Base-by-base conservation (phyloP, 1,140 invertebrate genomes). In the Atta cephalotes region DNA sequence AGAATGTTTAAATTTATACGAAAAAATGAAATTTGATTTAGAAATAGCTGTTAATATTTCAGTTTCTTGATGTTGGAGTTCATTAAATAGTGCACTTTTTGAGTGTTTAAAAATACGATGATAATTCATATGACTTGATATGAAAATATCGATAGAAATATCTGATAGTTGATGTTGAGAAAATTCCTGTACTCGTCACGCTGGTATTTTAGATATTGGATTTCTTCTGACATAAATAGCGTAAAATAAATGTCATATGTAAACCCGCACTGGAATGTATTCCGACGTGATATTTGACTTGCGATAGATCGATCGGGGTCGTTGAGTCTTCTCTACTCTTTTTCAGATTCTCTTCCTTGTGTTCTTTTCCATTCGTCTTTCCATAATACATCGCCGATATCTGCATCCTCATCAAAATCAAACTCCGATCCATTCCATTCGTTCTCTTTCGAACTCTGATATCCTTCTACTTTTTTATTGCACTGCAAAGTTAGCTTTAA, bases 401-500 rank as follows among this genome's bases (percentile, higher is more conserved):
- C 88, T 53, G 88, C 77, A 66, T 87, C 72, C 31, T 45, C 72
- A 45, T n/a, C 60, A 56, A 87, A 56, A 84, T 84, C 85, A 68
- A 87, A 79, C 86, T 87, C 68, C 62, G 21, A 56, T 74, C 53
- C 53, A 49, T 68, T 51, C 12, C 9, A 35, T 56, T 62, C n/a
- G 35, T 51, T 62, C 60, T 84, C 63, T 79, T 80, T 51, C 62
- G 70, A 25, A n/a, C 72, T 62, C 71, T 77, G 51, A 51, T 90
- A 77, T 39, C 25, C 18, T 56, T 49, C 14, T 18, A 60, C 51
- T 87, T 91, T 81, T 87, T 90, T 87, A 89, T 90, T 89, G 62
- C 85, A 71, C 63, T 79, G 81, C 86, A 89, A 92, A 92, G 88
- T 92, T 91, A 91, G 87, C 85, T 91, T 93, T 93, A 92, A 93